Evolutionary conservation across 2,888 invertebrate genomes (phyloP).

Genomic region (Drosophila birchii): DNA sequence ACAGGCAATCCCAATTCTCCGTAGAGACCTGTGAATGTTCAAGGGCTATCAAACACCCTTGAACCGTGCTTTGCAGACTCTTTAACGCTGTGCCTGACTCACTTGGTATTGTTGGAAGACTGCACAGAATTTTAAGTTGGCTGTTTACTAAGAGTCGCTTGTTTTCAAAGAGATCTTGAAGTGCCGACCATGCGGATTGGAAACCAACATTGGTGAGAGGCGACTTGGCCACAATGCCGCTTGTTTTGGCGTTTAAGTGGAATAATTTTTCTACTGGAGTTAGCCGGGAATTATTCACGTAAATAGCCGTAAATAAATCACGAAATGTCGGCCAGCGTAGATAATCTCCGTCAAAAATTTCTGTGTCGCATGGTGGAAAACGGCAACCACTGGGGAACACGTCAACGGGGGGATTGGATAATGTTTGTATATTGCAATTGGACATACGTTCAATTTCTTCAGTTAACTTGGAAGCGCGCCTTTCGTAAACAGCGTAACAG

Average conservation of each 20-base stretch:
- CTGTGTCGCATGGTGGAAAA: no score
- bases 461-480: no score
- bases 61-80: not conserved
- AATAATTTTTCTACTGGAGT: no score
- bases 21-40: not conserved
- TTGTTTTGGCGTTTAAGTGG: not conserved
- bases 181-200: not conserved
- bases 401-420: no score
- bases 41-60: not conserved
- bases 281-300: not conserved
- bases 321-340: no score
- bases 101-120: not conserved
- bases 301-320: not conserved
- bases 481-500: no score
- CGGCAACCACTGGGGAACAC: no score
- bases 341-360: no score
- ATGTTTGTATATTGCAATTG: no score
- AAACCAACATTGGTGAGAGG: not conserved
- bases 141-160: not conserved
- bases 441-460: no score
- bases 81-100: not conserved
- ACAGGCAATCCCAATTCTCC: not conserved
- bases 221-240: constrained; percentile 1
- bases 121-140: not conserved
- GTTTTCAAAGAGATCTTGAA: no score